phyloP scores from a whole-genome alignment of 2,797 vertebrate species.

The Pseudochirops corinnae region DNA sequence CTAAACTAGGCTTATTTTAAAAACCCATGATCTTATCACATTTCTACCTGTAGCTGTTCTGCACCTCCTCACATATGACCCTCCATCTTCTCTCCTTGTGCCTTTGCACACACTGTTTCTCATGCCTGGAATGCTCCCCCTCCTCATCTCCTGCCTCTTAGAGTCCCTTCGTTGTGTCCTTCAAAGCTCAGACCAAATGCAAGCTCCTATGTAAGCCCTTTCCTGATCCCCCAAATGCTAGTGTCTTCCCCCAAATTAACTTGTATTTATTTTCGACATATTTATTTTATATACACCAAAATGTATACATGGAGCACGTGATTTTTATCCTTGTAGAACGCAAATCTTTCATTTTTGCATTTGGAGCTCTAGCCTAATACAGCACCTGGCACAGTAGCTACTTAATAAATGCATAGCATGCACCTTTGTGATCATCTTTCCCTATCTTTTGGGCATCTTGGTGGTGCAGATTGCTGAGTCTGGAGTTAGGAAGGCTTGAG shows the following conservation, averaged over 20 bases:
- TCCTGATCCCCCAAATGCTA: background rate
- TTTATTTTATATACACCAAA: background rate
- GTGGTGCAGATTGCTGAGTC: background rate
- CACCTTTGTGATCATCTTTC: background rate
- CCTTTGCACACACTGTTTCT: background rate
- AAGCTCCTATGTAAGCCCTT: background rate
- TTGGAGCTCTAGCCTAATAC: background rate
- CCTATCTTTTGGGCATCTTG: background rate
- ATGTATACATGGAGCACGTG: background rate
- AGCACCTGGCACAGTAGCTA: background rate
- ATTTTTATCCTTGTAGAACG: background rate
- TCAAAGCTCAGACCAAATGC: background rate
- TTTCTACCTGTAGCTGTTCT: background rate
- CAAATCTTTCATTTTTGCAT: background rate
- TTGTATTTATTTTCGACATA: background rate
- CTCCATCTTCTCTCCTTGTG: background rate
- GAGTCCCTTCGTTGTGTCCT: background rate
- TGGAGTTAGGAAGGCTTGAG: background rate
- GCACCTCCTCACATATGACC: background rate
- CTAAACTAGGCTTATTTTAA: background rate
- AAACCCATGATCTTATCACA: background rate
- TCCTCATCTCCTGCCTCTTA: background rate
- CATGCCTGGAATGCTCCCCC: background rate
- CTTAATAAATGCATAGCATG: background rate
- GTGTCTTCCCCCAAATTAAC: background rate